Conservation (phyloP, 2,888 invertebrate genomes). For the Rotaria macrura region DNA sequence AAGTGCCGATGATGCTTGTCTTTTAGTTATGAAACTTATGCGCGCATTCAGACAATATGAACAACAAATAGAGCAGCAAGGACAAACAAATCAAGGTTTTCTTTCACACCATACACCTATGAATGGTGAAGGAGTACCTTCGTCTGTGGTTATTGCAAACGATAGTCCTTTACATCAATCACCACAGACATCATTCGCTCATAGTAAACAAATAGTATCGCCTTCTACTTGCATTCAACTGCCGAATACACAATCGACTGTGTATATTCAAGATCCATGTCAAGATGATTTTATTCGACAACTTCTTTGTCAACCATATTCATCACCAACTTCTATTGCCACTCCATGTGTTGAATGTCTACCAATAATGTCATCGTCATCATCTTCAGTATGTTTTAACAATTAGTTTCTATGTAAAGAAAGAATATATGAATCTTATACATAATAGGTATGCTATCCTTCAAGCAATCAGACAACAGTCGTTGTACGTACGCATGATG, state of each 20-base stretch:
- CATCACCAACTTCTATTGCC: not conserved
- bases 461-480: not conserved
- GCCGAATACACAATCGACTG: not conserved
- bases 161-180: not conserved
- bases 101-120: no score
- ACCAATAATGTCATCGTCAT: not conserved
- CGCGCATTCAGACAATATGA: not conserved
- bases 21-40: not conserved
- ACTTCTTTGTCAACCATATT: not conserved
- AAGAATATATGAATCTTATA: not conserved
- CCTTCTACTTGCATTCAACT: not conserved
- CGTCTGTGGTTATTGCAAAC: no score
- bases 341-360: not conserved
- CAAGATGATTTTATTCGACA: not conserved
- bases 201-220: not conserved
- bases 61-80: not conserved
- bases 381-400: not conserved
- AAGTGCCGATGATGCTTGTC: conserved; percentile 3
- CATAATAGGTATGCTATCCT: not conserved
- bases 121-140: not conserved
- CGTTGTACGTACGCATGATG: not conserved
- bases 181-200: not conserved
- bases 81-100: not conserved
- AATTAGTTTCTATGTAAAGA: not conserved
- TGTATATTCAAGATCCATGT: not conserved